A percentile compares a stretch with the other conserved stretches of the same genome.
phyloP scores from a whole-genome alignment of 2,113 vertebrate genomes.

The Corydoras sp. region DNA sequence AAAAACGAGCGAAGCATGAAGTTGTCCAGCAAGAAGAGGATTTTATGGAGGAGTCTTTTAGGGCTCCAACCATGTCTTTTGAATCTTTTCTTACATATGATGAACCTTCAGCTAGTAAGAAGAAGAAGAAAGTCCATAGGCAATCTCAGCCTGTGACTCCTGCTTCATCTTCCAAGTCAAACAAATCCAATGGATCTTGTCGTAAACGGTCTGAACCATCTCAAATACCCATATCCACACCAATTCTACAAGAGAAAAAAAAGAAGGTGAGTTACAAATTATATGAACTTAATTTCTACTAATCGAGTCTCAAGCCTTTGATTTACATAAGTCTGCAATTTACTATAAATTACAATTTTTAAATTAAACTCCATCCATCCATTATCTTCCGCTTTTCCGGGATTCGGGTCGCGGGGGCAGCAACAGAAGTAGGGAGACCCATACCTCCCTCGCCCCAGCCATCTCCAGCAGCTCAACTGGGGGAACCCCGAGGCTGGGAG shows the following conservation, averaged over 20 bases:
- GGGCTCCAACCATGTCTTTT: constrained; percentile 90
- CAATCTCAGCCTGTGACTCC: constrained; percentile 35
- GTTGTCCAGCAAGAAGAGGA: constrained; percentile 58
- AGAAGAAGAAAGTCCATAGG: constrained; percentile 77
- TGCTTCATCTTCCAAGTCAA: constrained; percentile 54
- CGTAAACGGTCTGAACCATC: constrained; percentile 51
- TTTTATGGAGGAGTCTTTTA: constrained; percentile 71
- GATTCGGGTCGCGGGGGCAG: too few species aligned
- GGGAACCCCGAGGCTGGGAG: too few species aligned
- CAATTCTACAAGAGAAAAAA: constrained; percentile 52
- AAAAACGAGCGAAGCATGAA: constrained; percentile 43
- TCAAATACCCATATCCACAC: constrained; percentile 41
- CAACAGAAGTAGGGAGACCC: too few species aligned
- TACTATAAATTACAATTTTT: too few species aligned
- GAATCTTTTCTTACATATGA: constrained; percentile 84
- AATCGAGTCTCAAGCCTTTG: too few species aligned
- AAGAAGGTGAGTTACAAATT: constrained; percentile 53
- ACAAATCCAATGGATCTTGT: constrained; percentile 58
- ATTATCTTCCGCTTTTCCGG: too few species aligned
- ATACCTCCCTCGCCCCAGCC: too few species aligned
- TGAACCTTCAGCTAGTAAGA: constrained; percentile 82
- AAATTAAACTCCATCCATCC: too few species aligned
- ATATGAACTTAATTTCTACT: background rate
- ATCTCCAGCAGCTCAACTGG: too few species aligned
- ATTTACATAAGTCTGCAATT: too few species aligned